A percentile compares a stretch with the other conserved stretches of the same genome.
Evolutionary conservation across 2,888 invertebrate species (phyloP).

Genomic region (Trissonchulus sp.): DNA sequence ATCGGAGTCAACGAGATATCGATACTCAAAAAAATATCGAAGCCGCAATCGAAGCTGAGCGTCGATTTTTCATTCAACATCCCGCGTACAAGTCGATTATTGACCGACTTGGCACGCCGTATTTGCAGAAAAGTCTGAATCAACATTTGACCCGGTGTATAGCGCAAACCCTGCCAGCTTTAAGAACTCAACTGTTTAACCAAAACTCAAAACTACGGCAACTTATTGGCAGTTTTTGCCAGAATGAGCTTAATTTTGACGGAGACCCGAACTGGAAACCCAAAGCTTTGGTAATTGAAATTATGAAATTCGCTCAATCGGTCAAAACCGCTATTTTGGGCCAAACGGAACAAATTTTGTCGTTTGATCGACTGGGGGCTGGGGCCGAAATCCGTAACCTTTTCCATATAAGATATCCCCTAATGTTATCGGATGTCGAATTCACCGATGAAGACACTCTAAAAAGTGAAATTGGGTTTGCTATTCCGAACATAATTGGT

Average conservation of each 20-base stretch:
- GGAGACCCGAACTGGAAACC: conserved; percentile 54
- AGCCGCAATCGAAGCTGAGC: conserved; percentile 38
- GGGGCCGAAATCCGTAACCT: too few species aligned
- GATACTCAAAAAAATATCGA: conserved; percentile 40
- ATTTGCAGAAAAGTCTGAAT: conserved; percentile 38
- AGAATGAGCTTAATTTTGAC: conserved; percentile 53
- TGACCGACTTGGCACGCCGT: conserved; percentile 41
- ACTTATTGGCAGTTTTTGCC: conserved; percentile 48
- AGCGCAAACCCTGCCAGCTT: conserved; percentile 37
- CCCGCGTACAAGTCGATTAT: conserved; percentile 31
- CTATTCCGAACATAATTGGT: too few species aligned
- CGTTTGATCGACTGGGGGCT: neutral
- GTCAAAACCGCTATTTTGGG: conserved; percentile 19
- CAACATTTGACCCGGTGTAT: conserved; percentile 41
- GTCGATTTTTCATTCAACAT: conserved; percentile 36
- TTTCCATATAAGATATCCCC: too few species aligned
- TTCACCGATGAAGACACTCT: too few species aligned
- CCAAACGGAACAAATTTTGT: neutral
- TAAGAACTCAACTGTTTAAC: conserved; percentile 34
- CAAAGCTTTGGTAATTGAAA: conserved; percentile 54
- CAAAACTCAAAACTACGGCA: conserved; percentile 44
- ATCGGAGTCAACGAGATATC: conserved; percentile 42
- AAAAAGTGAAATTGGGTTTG: too few species aligned
- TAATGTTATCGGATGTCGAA: too few species aligned
- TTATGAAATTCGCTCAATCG: conserved; percentile 21